A percentile compares a stretch with the other conserved stretches of the same genome.
Evolutionary conservation across 2,888 invertebrate genomes (phyloP).

Genomic region (Tholera decimalis): DNA sequence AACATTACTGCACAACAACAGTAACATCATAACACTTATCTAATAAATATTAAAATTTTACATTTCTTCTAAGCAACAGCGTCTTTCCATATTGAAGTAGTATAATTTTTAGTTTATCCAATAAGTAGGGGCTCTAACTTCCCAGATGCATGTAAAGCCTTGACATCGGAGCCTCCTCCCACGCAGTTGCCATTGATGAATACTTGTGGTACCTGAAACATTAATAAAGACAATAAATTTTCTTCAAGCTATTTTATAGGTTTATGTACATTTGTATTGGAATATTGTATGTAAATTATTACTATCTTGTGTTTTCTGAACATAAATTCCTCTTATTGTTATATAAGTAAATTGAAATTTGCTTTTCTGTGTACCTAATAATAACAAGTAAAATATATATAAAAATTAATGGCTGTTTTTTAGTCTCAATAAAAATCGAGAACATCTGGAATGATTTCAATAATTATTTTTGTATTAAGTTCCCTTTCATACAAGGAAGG

Average conservation of each 20-base stretch:
- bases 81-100: slow-evolving; percentile 6
- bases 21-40: slow-evolving; percentile 22
- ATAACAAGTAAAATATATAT: background rate
- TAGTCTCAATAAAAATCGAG: too few relatives aligned
- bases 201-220: slow-evolving; percentile 97
- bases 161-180: slow-evolving; percentile 98
- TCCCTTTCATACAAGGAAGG: too few relatives aligned
- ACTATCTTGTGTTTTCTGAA: slow-evolving; percentile 28
- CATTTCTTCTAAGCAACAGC: slow-evolving; percentile 16
- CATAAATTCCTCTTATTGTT: slow-evolving; percentile 13
- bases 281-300: slow-evolving; percentile 29
- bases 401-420: too few relatives aligned
- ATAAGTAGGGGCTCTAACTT: slow-evolving; percentile 92
- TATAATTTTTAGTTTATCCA: slow-evolving; percentile 71
- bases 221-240: slow-evolving; percentile 23
- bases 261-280: slow-evolving; percentile 5
- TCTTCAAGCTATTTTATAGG: background rate
- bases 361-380: slow-evolving; percentile 10
- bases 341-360: background rate
- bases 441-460: too few relatives aligned
- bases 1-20: slow-evolving; percentile 19
- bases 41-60: slow-evolving; percentile 13
- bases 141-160: slow-evolving; percentile 93
- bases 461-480: too few relatives aligned
- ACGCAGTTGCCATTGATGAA: slow-evolving; percentile 97